phyloP scores from a whole-genome alignment of 2,888 invertebrate species.

The Callimorpha dominula region DNA sequence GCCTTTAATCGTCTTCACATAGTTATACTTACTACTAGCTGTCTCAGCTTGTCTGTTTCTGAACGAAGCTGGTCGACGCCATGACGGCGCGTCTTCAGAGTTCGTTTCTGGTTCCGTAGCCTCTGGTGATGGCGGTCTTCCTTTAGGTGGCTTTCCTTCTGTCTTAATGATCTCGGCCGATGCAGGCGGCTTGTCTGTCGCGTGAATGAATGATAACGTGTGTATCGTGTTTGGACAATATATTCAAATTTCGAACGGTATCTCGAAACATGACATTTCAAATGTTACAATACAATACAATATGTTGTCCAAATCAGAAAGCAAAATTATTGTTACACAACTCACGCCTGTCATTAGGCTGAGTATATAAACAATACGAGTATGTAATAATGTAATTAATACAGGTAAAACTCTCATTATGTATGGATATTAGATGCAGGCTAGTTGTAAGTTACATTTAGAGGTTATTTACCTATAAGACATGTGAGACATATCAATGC shows the following conservation, averaged over 20 bases:
- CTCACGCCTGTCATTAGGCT: slow-evolving; percentile 29
- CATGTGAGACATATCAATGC: neutral
- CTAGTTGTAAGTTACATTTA: neutral
- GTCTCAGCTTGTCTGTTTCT: slow-evolving; percentile 70
- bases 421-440: neutral
- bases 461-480: neutral
- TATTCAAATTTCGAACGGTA: slow-evolving; percentile 8
- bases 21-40: slow-evolving; percentile 63
- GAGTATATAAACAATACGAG: slow-evolving; percentile 15
- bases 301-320: slow-evolving; percentile 44
- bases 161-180: slow-evolving; percentile 78
- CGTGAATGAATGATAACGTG: slow-evolving; percentile 32
- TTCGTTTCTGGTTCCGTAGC: slow-evolving; percentile 56
- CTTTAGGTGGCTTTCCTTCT: slow-evolving; percentile 79
- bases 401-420: neutral
- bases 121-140: slow-evolving; percentile 75
- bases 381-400: slow-evolving; percentile 15
- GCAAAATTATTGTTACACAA: slow-evolving; percentile 36
- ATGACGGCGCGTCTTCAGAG: slow-evolving; percentile 76
- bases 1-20: neutral
- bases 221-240: slow-evolving; percentile 25
- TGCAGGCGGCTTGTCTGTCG: slow-evolving; percentile 71
- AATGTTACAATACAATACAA: neutral
- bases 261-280: no score
- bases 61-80: slow-evolving; percentile 79